Conservation (phyloP, 1,140 invertebrate genomes). For the Penaeus vannamei region DNA sequence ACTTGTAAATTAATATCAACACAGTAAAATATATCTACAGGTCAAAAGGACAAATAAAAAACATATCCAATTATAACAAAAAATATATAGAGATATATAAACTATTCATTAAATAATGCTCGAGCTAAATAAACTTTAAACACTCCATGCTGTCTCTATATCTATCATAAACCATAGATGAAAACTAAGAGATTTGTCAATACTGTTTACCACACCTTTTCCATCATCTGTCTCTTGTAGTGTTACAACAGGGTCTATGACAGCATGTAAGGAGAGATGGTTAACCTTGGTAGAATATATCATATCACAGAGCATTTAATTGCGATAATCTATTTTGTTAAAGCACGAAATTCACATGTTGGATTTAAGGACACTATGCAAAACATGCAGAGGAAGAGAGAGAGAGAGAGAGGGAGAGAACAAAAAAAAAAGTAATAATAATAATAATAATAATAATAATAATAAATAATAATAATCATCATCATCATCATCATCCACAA, state of each 20-base stretch:
- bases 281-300: slow-evolving; percentile 1
- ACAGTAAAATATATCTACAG: too few relatives aligned
- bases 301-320: background rate
- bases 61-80: background rate
- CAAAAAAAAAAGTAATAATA: slow-evolving; percentile 24
- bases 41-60: too few relatives aligned
- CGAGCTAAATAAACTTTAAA: background rate
- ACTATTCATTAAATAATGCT: background rate
- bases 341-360: too few relatives aligned
- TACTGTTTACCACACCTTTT: slow-evolving; percentile 34
- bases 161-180: background rate
- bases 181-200: background rate
- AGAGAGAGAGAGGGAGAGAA: background rate
- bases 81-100: slow-evolving; percentile 19
- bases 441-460: slow-evolving; percentile 37
- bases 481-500: background rate
- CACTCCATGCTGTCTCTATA: background rate
- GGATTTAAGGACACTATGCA: too few relatives aligned
- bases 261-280: slow-evolving; percentile 38
- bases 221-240: slow-evolving; percentile 43
- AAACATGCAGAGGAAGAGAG: background rate
- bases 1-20: too few relatives aligned
- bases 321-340: too few relatives aligned
- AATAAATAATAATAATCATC: slow-evolving; percentile 4
- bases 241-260: slow-evolving; percentile 40